Evolutionary conservation across 2,113 vertebrate genomes (phyloP).

Genomic region (Hypocryptadius cinnamomeus): DNA sequence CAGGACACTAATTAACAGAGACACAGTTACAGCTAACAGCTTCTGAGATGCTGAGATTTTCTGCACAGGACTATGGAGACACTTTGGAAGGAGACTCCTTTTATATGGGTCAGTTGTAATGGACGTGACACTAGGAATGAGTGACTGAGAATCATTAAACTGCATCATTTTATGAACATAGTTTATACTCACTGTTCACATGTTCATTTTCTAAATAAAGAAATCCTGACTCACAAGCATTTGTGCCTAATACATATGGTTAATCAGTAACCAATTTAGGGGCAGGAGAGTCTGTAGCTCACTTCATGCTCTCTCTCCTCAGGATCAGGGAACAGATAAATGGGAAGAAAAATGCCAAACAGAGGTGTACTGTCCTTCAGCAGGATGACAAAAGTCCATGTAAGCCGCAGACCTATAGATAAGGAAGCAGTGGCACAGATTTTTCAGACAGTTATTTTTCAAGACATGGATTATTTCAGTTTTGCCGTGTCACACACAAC

Average conservation of each 20-base stretch:
- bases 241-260: constrained; percentile 56
- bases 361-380: not conserved
- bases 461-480: not conserved
- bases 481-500: not conserved
- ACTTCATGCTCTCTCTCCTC: constrained; percentile 71
- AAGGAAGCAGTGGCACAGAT: not conserved
- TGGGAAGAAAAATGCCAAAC: constrained; percentile 35
- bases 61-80: not conserved
- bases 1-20: not conserved
- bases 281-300: constrained; percentile 64
- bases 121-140: not conserved
- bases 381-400: not conserved
- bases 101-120: not conserved
- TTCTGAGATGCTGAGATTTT: not conserved
- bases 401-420: not conserved
- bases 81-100: not conserved
- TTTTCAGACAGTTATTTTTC: not conserved
- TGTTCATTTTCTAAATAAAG: constrained; percentile 56
- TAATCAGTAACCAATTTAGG: constrained; percentile 32
- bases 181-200: not conserved
- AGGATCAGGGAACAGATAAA: constrained; percentile 67
- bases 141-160: not conserved
- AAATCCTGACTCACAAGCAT: constrained; percentile 69
- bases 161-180: not conserved
- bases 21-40: not conserved